A percentile compares a stretch with the other conserved stretches of the same genome.
Conservation (phyloP, 2,113 vertebrate species). For the Brienomyrus brachyistius region DNA sequence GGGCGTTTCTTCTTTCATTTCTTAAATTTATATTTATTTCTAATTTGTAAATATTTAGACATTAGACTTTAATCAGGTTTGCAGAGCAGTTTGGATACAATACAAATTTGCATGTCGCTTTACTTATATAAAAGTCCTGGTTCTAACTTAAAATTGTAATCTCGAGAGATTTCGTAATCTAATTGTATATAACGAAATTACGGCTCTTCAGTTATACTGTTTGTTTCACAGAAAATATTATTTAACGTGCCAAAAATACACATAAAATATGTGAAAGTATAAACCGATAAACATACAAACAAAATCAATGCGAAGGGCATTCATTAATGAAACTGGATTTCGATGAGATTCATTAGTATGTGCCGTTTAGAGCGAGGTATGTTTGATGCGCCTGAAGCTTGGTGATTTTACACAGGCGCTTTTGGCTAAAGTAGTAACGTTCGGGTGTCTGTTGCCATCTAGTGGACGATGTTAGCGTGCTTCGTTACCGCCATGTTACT, state of each 20-base stretch:
- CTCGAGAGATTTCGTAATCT: not conserved
- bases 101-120: not conserved
- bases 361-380: not conserved
- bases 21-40: not conserved
- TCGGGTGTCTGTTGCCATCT: not conserved
- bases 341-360: not conserved
- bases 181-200: not conserved
- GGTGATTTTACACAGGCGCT: not conserved
- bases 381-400: not conserved
- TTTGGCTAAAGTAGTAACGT: not conserved
- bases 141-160: not conserved
- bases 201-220: not conserved
- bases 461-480: not conserved
- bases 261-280: not conserved
- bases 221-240: not conserved
- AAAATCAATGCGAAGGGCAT: not conserved
- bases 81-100: not conserved
- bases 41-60: not conserved
- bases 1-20: not conserved
- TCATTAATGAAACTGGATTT: not conserved
- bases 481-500: conserved; percentile 34
- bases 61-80: not conserved
- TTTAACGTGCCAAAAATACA: not conserved
- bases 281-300: not conserved
- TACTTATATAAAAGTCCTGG: not conserved